These are phyloP conservation scores for Mystacides longicornis DNA, from an alignment of 2,888 invertebrate species.

Conservation along the genomic window DNA sequence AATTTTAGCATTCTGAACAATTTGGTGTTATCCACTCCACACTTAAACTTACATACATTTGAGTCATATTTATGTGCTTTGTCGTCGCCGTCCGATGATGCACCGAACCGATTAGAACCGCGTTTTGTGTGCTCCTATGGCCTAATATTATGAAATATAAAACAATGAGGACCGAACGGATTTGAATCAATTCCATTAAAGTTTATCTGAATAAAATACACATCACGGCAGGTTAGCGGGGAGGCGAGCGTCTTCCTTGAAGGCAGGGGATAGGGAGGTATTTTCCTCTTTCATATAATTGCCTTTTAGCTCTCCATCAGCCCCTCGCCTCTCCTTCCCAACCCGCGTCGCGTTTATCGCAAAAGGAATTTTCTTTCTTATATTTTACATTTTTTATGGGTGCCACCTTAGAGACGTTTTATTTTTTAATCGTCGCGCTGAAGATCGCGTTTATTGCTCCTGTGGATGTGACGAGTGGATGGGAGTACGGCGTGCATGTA, in stretches of 20 bases:
- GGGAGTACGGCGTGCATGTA: not conserved
- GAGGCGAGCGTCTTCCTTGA: not conserved
- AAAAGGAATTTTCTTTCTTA: not conserved
- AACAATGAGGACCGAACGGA: too few relatives aligned
- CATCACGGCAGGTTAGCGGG: not conserved
- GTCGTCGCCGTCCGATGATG: too few relatives aligned
- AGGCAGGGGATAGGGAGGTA: not conserved
- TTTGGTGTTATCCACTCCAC: too few relatives aligned
- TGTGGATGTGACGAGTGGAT: not conserved
- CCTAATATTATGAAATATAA: too few relatives aligned
- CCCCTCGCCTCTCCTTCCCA: not conserved
- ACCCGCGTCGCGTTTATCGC: not conserved
- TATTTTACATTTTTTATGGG: conserved; percentile 4
- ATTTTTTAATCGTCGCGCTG: conserved; percentile 1
- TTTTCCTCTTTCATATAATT: conserved; percentile 8
- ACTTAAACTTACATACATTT: too few relatives aligned
- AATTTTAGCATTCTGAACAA: too few relatives aligned
- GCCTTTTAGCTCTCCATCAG: conserved; percentile 5
- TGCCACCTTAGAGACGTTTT: conserved; percentile 1
- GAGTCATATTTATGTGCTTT: too few relatives aligned
- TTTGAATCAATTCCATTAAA: too few relatives aligned
- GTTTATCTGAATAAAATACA: not conserved
- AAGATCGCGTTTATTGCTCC: not conserved
- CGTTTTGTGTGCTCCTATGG: too few relatives aligned
- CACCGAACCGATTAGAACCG: too few relatives aligned